Percentiles rank a stretch among this genome's conserved stretches.
Conservation (phyloP, 2,888 invertebrate genomes). For the Drosophila percnosoma region DNA sequence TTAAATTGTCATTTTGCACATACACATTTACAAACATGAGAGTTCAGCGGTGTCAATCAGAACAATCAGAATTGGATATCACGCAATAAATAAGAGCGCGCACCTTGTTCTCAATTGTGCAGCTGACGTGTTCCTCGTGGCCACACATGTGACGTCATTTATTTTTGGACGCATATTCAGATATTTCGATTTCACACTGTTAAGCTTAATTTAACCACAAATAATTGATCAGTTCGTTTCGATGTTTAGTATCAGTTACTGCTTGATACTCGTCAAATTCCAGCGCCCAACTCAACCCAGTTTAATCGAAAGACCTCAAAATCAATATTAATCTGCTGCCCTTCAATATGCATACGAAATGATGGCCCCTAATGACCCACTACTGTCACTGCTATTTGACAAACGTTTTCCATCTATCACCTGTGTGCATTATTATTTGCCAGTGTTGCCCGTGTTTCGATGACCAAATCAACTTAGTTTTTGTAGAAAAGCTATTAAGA, state of each 20-base stretch:
- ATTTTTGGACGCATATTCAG: conserved; percentile 5
- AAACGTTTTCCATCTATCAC: conserved; percentile 10
- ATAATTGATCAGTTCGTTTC: neutral
- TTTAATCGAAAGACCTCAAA: conserved; percentile 43
- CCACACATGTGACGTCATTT: conserved; percentile 48
- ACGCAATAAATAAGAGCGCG: conserved; percentile 12
- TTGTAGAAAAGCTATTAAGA: neutral
- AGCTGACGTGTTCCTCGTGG: conserved; percentile 62
- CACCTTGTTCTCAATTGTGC: conserved; percentile 41
- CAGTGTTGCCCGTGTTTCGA: conserved; percentile 6
- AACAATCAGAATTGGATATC: conserved; percentile 35
- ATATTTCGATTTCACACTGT: conserved; percentile 29
- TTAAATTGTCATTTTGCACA: neutral
- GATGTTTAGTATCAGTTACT: conserved; percentile 6
- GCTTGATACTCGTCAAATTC: conserved; percentile 11
- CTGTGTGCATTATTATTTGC: conserved; percentile 4
- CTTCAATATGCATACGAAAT: conserved; percentile 32
- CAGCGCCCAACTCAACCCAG: conserved; percentile 36
- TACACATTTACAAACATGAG: neutral
- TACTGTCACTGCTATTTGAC: conserved; percentile 2
- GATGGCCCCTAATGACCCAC: conserved; percentile 25
- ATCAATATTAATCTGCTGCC: conserved; percentile 46
- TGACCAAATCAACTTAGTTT: neutral
- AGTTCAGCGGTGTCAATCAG: conserved; percentile 44
- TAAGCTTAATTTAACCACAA: conserved; percentile 11